These are phyloP conservation scores for Eristalis pertinax DNA, from an alignment of 2,888 invertebrate species.

Conservation along the genomic window DNA sequence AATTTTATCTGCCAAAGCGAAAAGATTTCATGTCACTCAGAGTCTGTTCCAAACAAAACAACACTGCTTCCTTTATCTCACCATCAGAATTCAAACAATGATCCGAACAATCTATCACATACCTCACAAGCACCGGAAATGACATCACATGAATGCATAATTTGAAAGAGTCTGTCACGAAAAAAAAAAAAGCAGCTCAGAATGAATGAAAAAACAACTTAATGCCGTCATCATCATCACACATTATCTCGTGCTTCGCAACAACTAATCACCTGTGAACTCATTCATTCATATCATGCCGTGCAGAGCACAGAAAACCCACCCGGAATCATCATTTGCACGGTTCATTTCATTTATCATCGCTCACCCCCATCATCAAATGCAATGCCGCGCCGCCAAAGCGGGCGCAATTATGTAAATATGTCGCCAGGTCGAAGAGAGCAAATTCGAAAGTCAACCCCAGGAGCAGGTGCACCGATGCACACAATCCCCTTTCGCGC, in stretches of 20 bases:
- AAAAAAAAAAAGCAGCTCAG: neutral
- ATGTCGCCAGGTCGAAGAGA: constrained; percentile 37
- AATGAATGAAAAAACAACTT: neutral
- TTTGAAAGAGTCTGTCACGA: constrained; percentile 5
- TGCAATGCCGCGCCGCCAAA: neutral
- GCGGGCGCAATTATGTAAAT: constrained; percentile 66
- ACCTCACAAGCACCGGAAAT: constrained; percentile 9
- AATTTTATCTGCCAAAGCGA: neutral
- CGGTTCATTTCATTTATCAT: constrained; percentile 54
- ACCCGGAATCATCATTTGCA: constrained; percentile 48
- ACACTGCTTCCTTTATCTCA: neutral
- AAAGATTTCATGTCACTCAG: neutral
- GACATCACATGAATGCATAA: constrained; percentile 9
- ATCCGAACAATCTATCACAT: constrained; percentile 44
- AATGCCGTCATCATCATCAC: constrained; percentile 26
- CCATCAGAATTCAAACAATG: neutral
- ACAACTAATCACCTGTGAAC: constrained; percentile 59
- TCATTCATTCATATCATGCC: constrained; percentile 42
- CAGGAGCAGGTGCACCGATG: neutral
- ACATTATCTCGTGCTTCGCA: constrained; percentile 36
- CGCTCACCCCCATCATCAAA: constrained; percentile 3
- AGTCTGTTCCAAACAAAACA: neutral
- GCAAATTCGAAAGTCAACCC: constrained; percentile 56
- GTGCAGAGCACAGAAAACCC: constrained; percentile 37
- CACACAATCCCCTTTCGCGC: neutral